A percentile compares a stretch with the other conserved stretches of the same genome.
Conservation (phyloP, 2,888 invertebrate species). For the Prionchulus punctatus region DNA sequence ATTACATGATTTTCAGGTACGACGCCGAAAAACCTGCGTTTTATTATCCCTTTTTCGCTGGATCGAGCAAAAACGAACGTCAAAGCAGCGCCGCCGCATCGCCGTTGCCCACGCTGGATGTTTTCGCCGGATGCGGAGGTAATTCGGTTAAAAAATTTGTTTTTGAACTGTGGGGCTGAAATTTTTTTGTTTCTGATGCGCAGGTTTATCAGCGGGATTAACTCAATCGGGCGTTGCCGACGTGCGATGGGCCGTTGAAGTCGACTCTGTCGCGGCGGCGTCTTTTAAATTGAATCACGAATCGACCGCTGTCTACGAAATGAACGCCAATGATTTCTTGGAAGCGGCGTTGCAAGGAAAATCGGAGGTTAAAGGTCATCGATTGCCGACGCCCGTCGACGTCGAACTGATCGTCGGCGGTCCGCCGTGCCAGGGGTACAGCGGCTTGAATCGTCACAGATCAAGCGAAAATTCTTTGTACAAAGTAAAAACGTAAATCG, state of each 20-base stretch:
- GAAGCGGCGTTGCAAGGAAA: neutral
- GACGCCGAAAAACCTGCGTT: too few relatives aligned
- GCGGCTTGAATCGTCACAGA: constrained; percentile 72
- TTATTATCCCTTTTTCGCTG: too few relatives aligned
- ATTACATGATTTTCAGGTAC: too few relatives aligned
- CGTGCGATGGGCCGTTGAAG: constrained; percentile 64
- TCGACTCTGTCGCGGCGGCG: constrained; percentile 56
- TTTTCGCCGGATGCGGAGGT: too few relatives aligned
- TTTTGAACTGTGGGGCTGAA: too few relatives aligned
- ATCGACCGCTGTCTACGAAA: neutral
- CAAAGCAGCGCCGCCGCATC: too few relatives aligned
- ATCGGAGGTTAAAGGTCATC: constrained; percentile 48
- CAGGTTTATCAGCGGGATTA: constrained; percentile 33
- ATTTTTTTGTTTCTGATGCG: too few relatives aligned
- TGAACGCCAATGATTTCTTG: neutral
- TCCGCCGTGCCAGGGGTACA: constrained; percentile 75
- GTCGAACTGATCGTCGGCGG: constrained; percentile 69
- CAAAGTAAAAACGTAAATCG: too few relatives aligned
- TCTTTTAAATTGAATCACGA: constrained; percentile 44
- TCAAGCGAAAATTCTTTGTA: too few relatives aligned
- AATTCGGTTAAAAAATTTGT: too few relatives aligned
- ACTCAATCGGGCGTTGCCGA: constrained; percentile 49
- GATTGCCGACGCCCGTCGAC: constrained; percentile 55
- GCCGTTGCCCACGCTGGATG: too few relatives aligned
- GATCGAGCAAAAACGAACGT: too few relatives aligned